A percentile compares a stretch with the other conserved stretches of the same genome.
Evolutionary conservation across 92 coral and sea anemone genomes (phyloP).

Genomic region (Zoanthus sansibaricus): DNA sequence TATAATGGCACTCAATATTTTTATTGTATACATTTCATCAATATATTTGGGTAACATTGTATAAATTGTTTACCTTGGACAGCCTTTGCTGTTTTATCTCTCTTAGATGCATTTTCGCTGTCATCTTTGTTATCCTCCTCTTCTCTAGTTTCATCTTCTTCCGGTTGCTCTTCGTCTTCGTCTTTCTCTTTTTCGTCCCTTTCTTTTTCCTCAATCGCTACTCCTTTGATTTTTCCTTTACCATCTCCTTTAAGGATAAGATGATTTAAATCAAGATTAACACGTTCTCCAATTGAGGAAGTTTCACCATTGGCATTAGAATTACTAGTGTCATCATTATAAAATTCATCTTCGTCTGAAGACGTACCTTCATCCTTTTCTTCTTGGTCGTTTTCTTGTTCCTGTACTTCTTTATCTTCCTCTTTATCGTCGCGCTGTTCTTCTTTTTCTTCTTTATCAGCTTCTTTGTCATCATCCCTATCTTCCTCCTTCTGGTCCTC

Average conservation of each 20-base stretch:
- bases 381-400: not conserved
- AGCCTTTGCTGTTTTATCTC: conserved; percentile 28
- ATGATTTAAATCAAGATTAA: conserved; percentile 71
- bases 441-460: not conserved
- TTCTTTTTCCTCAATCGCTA: conserved; percentile 64
- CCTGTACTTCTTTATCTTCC: not conserved
- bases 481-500: conserved; percentile 61
- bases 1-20: not conserved
- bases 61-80: conserved; percentile 21
- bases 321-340: conserved; percentile 14
- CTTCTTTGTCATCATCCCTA: conserved; percentile 59
- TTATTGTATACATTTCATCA: not conserved
- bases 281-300: conserved; percentile 52
- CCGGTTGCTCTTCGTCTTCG: conserved; percentile 20
- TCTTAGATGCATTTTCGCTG: conserved; percentile 14
- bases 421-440: not conserved
- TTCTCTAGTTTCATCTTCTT: conserved; percentile 25
- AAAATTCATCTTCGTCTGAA: conserved; percentile 40
- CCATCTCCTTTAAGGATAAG: conserved; percentile 74
- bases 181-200: conserved; percentile 46
- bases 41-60: not conserved
- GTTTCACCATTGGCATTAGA: conserved; percentile 11
- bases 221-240: conserved; percentile 67
- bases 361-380: conserved; percentile 2
- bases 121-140: conserved; percentile 28